These are phyloP conservation scores for Chaetogeoica ovagalla DNA, from an alignment of 2,888 invertebrate genomes.

Conservation along the genomic window DNA sequence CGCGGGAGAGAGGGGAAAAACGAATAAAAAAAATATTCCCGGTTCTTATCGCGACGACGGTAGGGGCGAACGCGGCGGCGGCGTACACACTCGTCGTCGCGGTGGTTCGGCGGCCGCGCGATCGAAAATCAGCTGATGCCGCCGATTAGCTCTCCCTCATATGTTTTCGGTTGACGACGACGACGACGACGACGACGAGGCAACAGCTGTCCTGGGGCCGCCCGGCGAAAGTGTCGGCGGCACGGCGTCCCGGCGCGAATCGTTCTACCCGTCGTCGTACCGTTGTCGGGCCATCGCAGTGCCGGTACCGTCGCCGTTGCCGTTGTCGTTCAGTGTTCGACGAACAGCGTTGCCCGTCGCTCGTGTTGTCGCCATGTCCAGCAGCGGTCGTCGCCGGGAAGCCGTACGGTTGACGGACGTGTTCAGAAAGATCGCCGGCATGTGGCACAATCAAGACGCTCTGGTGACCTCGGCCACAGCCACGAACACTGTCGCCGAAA, in stretches of 20 bases:
- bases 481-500: not conserved
- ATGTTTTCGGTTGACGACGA: too few species aligned
- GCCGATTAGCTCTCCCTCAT: too few species aligned
- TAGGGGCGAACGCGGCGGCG: not conserved
- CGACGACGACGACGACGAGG: not conserved
- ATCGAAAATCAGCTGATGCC: too few species aligned
- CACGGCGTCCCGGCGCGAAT: conserved; percentile 37
- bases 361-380: conserved; percentile 6
- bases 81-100: too few species aligned
- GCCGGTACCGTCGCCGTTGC: not conserved
- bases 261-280: conserved; percentile 1
- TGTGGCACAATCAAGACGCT: conserved; percentile 41
- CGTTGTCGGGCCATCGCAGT: conserved; percentile 24
- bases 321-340: conserved; percentile 24
- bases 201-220: conserved; percentile 14
- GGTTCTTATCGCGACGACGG: not conserved
- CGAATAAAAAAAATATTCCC: too few species aligned
- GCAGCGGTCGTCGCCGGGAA: conserved; percentile 14
- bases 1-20: not conserved
- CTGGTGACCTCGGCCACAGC: not conserved
- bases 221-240: conserved; percentile 2
- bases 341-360: not conserved
- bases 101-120: too few species aligned
- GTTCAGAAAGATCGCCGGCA: conserved; percentile 45
- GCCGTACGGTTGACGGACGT: conserved; percentile 43